Percentiles rank a stretch among this genome's conserved stretches.
Conservation (phyloP, 2,888 invertebrate genomes). For the Gari tellinella region DNA sequence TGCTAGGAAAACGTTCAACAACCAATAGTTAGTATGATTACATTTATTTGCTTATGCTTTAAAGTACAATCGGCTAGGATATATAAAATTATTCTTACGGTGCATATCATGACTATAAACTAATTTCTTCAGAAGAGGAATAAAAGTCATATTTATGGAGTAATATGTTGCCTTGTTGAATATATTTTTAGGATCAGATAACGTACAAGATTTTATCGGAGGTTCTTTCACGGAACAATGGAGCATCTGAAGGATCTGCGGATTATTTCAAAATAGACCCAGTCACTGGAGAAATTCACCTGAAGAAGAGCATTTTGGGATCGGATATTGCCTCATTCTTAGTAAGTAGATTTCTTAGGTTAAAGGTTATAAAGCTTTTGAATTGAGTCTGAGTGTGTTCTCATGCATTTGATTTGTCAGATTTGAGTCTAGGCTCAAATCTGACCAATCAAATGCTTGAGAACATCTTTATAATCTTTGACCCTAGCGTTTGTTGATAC, state of each 20-base stretch:
- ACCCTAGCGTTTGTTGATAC: no score
- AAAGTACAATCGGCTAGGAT: no score
- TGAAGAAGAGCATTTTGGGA: slow-evolving; percentile 49
- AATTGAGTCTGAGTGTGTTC: neutral
- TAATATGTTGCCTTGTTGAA: no score
- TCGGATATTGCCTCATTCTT: slow-evolving; percentile 59
- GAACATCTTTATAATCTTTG: no score
- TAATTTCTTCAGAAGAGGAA: no score
- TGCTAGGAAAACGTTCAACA: no score
- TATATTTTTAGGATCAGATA: slow-evolving; percentile 61
- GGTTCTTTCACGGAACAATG: slow-evolving; percentile 29
- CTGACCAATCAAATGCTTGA: neutral
- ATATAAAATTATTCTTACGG: no score
- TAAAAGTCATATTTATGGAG: no score
- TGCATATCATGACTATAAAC: no score
- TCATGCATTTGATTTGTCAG: neutral
- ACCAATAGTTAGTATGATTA: no score
- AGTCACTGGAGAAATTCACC: slow-evolving; percentile 57
- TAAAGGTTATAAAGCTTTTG: neutral
- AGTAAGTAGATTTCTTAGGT: slow-evolving; percentile 48
- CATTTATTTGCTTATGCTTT: no score
- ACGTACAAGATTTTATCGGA: slow-evolving; percentile 61
- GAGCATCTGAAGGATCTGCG: slow-evolving; percentile 41
- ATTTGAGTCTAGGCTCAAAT: neutral
- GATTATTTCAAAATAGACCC: slow-evolving; percentile 68